Base-by-base conservation (phyloP, 1,140 invertebrate genomes). In the Pseudomyrmex sp. region DNA sequence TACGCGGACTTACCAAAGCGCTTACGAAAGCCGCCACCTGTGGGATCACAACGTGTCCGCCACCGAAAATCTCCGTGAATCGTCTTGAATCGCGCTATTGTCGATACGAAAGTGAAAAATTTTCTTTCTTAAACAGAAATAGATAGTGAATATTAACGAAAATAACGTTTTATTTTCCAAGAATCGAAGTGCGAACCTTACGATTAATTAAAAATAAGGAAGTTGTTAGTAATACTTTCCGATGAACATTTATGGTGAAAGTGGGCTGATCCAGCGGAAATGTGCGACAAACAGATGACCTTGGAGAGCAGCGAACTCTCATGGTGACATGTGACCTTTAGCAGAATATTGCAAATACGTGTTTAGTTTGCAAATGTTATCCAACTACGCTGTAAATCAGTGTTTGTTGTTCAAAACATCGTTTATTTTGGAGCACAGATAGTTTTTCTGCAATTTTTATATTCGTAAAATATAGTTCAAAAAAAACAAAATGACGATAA, bases 11-110 rank as follows among this genome's bases (percentile, higher is more conserved):
- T 65, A 9, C n/a, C 46, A 44, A 72, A 72, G 20, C 54, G 54
- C 23, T 18, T 52, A 65, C 66, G 65, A 50, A 58, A 83, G 66
- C 82, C 76, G 88, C 88, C 87, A 89, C 87, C 88, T 88, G 88
- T 89, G 80, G 87, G 88, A 89, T 85, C 83, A 50, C 66, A 70
- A 72, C 87, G 86, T 88, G 87, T 73, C 59, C 56, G 58, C 61
- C 82, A 56, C 54, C 26, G 54, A 77, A 52, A 26, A n/a, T n/a
- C n/a, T 68, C 46, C 87, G 68, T 79, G 63, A 69, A 87, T 61
- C 0, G 26, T 52, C 61, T 79, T 66, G 35, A 73, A 52, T n/a
- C 62, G 54, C 58, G 59, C 63, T 23, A 59, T 77, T 13, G 63
- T 77, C 63, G 75, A 79, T 79, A 77, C 20, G 18, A 18, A 52